phyloP scores from a whole-genome alignment of 2,797 vertebrate species.

The Pelochelys cantorii region DNA sequence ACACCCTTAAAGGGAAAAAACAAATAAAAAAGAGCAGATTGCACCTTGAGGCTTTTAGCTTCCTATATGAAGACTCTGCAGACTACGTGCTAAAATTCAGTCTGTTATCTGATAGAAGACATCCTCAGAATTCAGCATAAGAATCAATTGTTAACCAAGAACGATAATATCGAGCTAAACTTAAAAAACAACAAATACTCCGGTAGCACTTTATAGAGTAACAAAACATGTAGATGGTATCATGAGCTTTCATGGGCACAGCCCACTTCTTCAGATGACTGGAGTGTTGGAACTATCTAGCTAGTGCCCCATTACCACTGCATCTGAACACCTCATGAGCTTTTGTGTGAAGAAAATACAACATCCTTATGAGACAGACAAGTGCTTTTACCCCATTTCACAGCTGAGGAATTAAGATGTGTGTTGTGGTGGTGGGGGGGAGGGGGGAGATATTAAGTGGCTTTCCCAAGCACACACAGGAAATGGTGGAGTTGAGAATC shows the following conservation, averaged over 20 bases:
- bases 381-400: background rate
- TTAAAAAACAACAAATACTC: no score
- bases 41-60: background rate
- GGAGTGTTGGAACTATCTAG: no score
- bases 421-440: no score
- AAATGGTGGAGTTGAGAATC: background rate
- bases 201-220: background rate
- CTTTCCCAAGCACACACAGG: background rate
- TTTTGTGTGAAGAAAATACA: background rate
- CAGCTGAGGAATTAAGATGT: background rate
- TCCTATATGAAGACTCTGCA: background rate
- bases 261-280: no score
- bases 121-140: background rate
- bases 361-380: background rate
- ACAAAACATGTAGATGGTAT: no score
- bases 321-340: background rate
- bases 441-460: background rate
- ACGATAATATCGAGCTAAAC: background rate
- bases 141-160: background rate
- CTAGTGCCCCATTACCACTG: background rate
- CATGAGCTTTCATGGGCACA: no score
- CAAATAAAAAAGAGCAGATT: background rate
- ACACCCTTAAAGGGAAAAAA: background rate
- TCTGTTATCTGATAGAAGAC: background rate
- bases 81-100: background rate